These are phyloP conservation scores for Netelia virgata DNA, from an alignment of 2,888 invertebrate genomes.

Conservation along the genomic window DNA sequence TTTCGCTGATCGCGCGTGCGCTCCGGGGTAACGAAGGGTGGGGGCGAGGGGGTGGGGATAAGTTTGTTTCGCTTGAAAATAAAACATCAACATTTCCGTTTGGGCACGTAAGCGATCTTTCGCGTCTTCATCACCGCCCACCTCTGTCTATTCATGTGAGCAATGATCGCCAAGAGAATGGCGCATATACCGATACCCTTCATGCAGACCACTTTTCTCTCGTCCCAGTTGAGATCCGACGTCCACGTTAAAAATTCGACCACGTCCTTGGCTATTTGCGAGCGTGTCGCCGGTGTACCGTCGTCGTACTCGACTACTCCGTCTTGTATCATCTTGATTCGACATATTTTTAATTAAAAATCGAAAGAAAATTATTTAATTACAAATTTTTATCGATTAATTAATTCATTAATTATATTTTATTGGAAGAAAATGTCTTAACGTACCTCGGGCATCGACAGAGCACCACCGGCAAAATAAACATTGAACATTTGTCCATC, in stretches of 20 bases:
- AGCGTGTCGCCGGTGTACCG: conserved; percentile 96
- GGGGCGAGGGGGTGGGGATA: no score
- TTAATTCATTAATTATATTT: no score
- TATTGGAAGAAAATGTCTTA: background rate
- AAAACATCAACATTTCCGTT: conserved; percentile 72
- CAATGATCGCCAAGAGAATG: conserved; percentile 87
- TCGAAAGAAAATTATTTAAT: background rate
- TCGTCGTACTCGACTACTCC: conserved; percentile 91
- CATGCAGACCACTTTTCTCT: conserved; percentile 92
- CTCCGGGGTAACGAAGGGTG: background rate
- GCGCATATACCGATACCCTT: conserved; percentile 90
- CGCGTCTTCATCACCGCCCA: conserved; percentile 93
- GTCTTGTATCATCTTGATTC: conserved; percentile 72
- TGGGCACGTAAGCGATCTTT: conserved; percentile 92
- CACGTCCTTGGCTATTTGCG: conserved; percentile 98
- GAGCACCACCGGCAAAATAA: conserved; percentile 98
- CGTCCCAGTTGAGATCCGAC: conserved; percentile 95
- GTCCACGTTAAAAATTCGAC: conserved; percentile 96
- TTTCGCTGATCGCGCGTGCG: background rate
- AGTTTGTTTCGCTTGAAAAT: no score
- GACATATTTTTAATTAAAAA: background rate
- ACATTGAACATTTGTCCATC: conserved; percentile 98
- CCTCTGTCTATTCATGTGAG: conserved; percentile 94
- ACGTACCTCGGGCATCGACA: conserved; percentile 94
- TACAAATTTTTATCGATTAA: no score